Evolutionary conservation across 2,797 vertebrate genomes (phyloP).

Genomic region (Sarcoramphus papa): DNA sequence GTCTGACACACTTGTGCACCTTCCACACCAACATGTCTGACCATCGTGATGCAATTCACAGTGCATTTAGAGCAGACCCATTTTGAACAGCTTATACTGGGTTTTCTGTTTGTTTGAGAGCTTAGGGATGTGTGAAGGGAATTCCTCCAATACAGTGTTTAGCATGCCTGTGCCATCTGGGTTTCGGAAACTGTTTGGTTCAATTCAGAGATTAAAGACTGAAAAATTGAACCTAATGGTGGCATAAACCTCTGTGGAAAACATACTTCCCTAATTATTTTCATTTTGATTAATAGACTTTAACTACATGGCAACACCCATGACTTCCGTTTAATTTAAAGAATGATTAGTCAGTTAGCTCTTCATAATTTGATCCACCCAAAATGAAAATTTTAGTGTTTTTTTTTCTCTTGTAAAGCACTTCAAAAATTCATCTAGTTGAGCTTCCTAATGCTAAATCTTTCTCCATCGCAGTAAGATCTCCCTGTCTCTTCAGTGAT

Average conservation of each 20-base stretch:
- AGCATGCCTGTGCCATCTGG: conserved; percentile 27
- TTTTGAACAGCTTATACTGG: not conserved
- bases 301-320: not conserved
- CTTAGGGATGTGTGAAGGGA: not conserved
- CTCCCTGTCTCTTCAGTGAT: too few species aligned
- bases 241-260: conserved; percentile 55
- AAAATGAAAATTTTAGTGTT: not conserved
- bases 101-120: not conserved
- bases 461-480: not conserved
- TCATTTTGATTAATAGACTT: conserved; percentile 52
- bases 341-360: conserved; percentile 4
- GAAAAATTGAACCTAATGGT: conserved; percentile 64
- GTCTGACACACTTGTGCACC: not conserved
- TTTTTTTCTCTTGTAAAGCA: not conserved
- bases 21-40: not conserved
- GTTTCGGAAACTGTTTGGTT: conserved; percentile 49
- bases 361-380: not conserved
- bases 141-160: not conserved
- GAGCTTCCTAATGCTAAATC: not conserved
- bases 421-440: not conserved
- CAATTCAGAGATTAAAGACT: conserved; percentile 65
- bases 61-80: not conserved
- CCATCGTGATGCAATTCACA: rapidly evolving
- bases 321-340: not conserved
- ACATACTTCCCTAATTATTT: conserved; percentile 54